These are phyloP conservation scores for Synergus japonicus DNA, from an alignment of 2,888 invertebrate genomes.

Conservation along the genomic window DNA sequence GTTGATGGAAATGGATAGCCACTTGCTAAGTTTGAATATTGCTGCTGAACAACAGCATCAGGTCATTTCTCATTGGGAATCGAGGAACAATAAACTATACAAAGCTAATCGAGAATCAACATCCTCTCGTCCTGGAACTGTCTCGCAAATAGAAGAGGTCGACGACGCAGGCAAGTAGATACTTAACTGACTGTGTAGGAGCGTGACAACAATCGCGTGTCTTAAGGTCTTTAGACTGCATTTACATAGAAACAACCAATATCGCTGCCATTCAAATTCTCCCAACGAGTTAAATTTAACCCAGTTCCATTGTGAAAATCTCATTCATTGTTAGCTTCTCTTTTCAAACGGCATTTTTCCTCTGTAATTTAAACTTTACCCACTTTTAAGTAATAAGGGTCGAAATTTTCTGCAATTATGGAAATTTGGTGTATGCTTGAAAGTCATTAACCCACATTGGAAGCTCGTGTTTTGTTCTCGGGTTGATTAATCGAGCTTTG, in stretches of 20 bases:
- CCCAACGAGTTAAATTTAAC: not conserved
- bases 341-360: not conserved
- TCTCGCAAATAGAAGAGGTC: slow-evolving; percentile 62
- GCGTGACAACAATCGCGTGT: slow-evolving; percentile 33
- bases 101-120: slow-evolving; percentile 79
- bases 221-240: slow-evolving; percentile 17
- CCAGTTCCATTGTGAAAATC: slow-evolving; percentile 7
- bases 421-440: not conserved
- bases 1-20: slow-evolving; percentile 94
- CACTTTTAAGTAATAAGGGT: not conserved
- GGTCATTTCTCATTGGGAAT: slow-evolving; percentile 93
- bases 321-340: not conserved
- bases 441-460: slow-evolving; percentile 32
- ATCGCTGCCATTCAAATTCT: slow-evolving; percentile 1
- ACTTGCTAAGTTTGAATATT: slow-evolving; percentile 89
- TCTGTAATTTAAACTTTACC: not conserved
- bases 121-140: slow-evolving; percentile 65
- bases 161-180: slow-evolving; percentile 63
- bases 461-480: not conserved
- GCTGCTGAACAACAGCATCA: slow-evolving; percentile 94
- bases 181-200: slow-evolving; percentile 25
- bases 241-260: slow-evolving; percentile 26
- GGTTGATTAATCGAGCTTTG: slow-evolving; percentile 12
- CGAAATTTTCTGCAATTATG: slow-evolving; percentile 7
- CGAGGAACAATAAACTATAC: slow-evolving; percentile 87